Base-by-base conservation (phyloP, 2,797 vertebrate genomes). In the Sebastes vulpes region DNA sequence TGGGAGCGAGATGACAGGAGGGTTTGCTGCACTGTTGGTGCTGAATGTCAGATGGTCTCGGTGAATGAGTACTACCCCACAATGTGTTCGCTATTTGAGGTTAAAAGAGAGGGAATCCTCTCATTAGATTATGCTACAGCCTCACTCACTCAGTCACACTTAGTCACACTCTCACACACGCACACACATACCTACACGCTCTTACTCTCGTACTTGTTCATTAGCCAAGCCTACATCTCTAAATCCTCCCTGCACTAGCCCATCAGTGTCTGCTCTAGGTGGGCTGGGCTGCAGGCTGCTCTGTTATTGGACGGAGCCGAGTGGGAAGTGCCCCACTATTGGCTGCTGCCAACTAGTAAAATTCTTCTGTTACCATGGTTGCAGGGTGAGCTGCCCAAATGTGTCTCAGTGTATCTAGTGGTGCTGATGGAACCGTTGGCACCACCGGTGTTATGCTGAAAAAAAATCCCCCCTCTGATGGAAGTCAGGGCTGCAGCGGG, bases 361-460 rank as follows among this genome's bases (percentile, higher is more conserved):
- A 96, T 95, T 96, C 94, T 93, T 90, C 95, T 96, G 96, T 97
- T 97, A 94, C 96, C 96, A 97, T 97, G 96, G 96, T 96, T 96
- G 96, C 96, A 95, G 95, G 92, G 93, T 95, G 96, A 97, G 94
- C 96, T 96, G 96, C 96, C 95, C 96, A 96, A 96, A 96, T 95
- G 93, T 95, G 93, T 93, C 88, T 91, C 82, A 80, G 92, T 91
- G 91, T 88, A 87, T 94, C 90, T 93, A 74, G 88, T 91, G 87
- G 92, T 92, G 85, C 92, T 94, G 95, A 95, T 93, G 79, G 91
- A 94, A 93, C 84, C 29, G 66, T 89, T 94, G 92, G 94, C 93
- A 94, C 87, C 53, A 63, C 83, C 38, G 61, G 79, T 90, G 85
- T 89, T 84, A 81, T 74, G 76, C 90, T 78, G 79, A 71, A 76